A percentile compares a stretch with the other conserved stretches of the same genome.
Evolutionary conservation across 2,113 vertebrate species (phyloP).

Genomic region (Eretmochelys imbricata): DNA sequence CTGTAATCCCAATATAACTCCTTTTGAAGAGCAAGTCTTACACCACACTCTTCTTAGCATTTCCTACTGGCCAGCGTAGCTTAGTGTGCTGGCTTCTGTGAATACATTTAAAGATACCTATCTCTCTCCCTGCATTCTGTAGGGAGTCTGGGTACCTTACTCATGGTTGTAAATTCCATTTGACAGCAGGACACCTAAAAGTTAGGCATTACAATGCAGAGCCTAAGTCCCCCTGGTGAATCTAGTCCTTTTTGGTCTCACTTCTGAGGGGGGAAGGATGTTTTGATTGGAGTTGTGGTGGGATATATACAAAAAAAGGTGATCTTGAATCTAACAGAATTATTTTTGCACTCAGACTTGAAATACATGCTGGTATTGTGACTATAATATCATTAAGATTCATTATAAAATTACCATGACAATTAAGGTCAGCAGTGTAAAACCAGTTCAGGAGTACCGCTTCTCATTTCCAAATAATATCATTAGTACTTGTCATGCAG

Average conservation of each 20-base stretch:
- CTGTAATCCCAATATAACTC: neutral
- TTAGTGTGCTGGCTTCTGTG: neutral
- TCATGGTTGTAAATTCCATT: neutral
- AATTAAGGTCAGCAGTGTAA: conserved; percentile 62
- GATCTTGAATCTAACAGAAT: neutral
- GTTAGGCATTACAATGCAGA: too few species aligned
- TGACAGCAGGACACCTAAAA: too few species aligned
- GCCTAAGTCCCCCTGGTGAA: neutral
- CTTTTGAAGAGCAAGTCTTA: neutral
- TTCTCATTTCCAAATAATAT: conserved; percentile 73
- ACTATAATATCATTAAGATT: conserved; percentile 45
- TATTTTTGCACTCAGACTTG: conserved; percentile 24
- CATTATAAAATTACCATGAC: conserved; percentile 43
- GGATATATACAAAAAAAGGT: neutral
- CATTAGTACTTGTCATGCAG: conserved; percentile 68
- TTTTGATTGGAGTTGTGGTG: neutral
- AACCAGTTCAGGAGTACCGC: conserved; percentile 39
- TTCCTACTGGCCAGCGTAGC: neutral
- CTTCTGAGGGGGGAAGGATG: neutral
- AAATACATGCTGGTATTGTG: conserved; percentile 38
- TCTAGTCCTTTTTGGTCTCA: neutral
- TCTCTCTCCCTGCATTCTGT: too few species aligned
- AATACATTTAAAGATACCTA: neutral
- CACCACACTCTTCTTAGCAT: neutral
- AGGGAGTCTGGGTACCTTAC: neutral